Evolutionary conservation across 92 coral and sea anemone species (phyloP).

Genomic region (Pocillopora grandis): DNA sequence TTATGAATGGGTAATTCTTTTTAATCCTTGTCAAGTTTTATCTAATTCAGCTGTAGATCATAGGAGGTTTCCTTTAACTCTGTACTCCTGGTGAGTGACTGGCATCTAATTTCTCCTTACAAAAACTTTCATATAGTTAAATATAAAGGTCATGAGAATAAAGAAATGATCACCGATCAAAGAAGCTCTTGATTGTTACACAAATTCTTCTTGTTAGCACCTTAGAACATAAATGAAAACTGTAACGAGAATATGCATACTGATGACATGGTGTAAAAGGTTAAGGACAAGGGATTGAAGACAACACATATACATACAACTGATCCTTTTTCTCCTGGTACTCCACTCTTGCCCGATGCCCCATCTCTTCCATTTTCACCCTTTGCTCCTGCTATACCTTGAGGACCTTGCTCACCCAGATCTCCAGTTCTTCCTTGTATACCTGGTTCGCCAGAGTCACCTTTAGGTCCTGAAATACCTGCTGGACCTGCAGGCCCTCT

Average conservation of each 20-base stretch:
- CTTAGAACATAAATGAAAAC: too few species aligned
- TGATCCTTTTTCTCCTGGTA: constrained; percentile 57
- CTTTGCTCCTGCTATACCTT: constrained; percentile 52
- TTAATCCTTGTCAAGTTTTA: neutral
- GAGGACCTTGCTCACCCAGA: constrained; percentile 43
- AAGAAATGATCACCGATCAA: too few species aligned
- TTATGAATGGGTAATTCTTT: too few species aligned
- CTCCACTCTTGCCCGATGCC: constrained; percentile 51
- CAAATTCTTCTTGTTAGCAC: neutral
- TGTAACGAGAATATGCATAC: too few species aligned
- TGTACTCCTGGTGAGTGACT: too few species aligned
- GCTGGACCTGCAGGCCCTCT: constrained; percentile 41
- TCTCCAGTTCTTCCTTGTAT: constrained; percentile 51
- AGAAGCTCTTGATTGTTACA: neutral
- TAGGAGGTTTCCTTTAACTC: too few species aligned
- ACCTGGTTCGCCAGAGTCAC: constrained; percentile 53
- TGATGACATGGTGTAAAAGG: too few species aligned
- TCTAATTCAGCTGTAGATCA: neutral
- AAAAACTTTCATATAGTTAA: too few species aligned
- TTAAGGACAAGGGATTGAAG: neutral
- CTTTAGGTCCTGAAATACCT: constrained; percentile 67
- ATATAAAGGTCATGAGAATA: too few species aligned
- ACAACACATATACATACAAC: constrained; percentile 33
- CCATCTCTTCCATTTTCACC: constrained; percentile 62
- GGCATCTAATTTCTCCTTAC: too few species aligned